phyloP scores from a whole-genome alignment of 2,888 invertebrate species.

The Anthophora plumipes region DNA sequence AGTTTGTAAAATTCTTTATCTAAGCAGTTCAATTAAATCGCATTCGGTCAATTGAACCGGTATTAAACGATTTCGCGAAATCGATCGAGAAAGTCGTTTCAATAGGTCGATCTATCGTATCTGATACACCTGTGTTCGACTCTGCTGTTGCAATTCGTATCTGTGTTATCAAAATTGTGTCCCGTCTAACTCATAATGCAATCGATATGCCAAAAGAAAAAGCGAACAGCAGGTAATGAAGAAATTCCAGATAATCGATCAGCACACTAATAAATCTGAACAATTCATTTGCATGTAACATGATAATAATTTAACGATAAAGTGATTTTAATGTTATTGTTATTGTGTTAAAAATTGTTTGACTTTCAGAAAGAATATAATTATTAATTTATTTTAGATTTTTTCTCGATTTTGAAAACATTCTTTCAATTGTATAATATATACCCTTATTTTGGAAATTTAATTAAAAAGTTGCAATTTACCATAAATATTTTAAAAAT shows the following conservation, averaged over 20 bases:
- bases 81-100: slow-evolving; percentile 62
- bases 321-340: background rate
- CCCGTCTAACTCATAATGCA: background rate
- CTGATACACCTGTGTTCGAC: slow-evolving; percentile 39
- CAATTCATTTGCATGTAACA: background rate
- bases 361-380: background rate
- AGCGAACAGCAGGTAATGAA: background rate
- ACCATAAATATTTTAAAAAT: too few species aligned
- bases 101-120: slow-evolving; percentile 33
- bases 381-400: background rate
- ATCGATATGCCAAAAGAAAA: background rate
- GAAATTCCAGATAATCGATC: background rate
- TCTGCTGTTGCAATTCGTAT: slow-evolving; percentile 20
- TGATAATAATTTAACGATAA: background rate
- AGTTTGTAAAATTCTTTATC: slow-evolving; percentile 52
- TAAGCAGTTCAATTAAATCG: slow-evolving; percentile 34
- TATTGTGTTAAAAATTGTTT: background rate
- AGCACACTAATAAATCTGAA: background rate
- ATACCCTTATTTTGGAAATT: too few species aligned
- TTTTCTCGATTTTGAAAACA: too few species aligned
- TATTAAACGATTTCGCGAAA: slow-evolving; percentile 53
- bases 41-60: slow-evolving; percentile 59
- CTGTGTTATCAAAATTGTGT: slow-evolving; percentile 22
- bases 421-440: too few species aligned
- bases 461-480: too few species aligned